phyloP scores from a whole-genome alignment of 2,113 vertebrate species.

The Ctenodactylus gundi region DNA sequence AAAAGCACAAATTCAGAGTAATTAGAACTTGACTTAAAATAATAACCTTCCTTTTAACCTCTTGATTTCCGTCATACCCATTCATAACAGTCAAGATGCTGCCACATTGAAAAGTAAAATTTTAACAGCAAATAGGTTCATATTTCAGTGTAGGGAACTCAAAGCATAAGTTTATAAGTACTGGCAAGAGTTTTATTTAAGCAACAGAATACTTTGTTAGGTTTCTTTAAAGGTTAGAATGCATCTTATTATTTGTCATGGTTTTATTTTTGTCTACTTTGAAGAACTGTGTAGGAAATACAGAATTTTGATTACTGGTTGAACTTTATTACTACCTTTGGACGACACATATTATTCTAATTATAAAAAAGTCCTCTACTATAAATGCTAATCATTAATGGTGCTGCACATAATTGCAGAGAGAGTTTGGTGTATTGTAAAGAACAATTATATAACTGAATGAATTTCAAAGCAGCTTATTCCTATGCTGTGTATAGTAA shows the following conservation, averaged over 20 bases:
- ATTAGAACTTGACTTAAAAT: background rate
- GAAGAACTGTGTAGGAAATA: background rate
- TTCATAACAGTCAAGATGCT: background rate
- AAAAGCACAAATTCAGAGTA: background rate
- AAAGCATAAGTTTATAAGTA: background rate
- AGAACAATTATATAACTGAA: background rate
- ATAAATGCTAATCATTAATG: background rate
- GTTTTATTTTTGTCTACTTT: constrained; percentile 21
- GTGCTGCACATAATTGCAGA: background rate
- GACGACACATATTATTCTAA: background rate
- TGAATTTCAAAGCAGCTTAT: constrained; percentile 24
- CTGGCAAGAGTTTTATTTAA: background rate
- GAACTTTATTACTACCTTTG: background rate
- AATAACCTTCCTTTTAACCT: constrained; percentile 15
- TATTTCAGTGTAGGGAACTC: background rate
- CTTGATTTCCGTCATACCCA: background rate
- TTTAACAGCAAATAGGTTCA: background rate
- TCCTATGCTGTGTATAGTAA: background rate
- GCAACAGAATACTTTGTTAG: background rate
- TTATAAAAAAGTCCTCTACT: background rate
- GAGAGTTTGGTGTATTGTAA: background rate
- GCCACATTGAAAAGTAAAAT: background rate
- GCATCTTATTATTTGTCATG: background rate
- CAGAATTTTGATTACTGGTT: background rate
- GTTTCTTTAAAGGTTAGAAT: background rate